phyloP scores from a whole-genome alignment of 2,888 invertebrate genomes.

The Drosophila colorata region DNA sequence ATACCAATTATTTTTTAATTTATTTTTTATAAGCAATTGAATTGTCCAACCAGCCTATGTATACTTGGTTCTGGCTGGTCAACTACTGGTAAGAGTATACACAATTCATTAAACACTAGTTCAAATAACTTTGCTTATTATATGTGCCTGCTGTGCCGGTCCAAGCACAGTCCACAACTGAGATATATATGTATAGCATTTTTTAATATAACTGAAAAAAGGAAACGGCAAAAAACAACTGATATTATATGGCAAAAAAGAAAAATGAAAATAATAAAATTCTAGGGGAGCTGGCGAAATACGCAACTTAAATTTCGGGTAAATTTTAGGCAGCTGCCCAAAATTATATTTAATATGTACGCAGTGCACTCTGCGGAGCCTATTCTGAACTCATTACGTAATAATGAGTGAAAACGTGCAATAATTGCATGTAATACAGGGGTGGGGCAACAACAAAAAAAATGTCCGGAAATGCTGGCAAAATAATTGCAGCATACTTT shows the following conservation, averaged over 20 bases:
- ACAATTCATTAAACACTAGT: neutral
- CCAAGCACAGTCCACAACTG: constrained; percentile 10
- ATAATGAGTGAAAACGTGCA: constrained; percentile 19
- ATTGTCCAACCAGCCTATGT: too few species aligned
- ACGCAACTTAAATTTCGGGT: constrained; percentile 26
- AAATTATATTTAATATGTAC: constrained; percentile 15
- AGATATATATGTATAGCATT: constrained; percentile 29
- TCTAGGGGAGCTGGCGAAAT: neutral
- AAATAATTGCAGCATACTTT: constrained; percentile 35
- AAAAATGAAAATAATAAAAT: neutral
- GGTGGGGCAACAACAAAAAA: constrained; percentile 6
- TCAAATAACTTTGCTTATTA: neutral
- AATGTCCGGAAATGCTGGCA: neutral
- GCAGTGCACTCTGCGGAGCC: neutral
- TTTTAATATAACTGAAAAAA: constrained; percentile 34
- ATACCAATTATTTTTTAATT: too few species aligned
- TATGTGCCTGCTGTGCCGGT: constrained; percentile 15
- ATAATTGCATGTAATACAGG: constrained; percentile 12
- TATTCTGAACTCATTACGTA: constrained; percentile 8
- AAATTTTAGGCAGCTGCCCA: constrained; percentile 13
- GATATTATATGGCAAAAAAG: constrained; percentile 16
- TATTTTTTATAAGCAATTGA: too few species aligned
- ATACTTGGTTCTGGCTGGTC: too few species aligned
- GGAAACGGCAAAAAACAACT: constrained; percentile 11
- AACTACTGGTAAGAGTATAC: constrained; percentile 7